Conservation (phyloP, 2,888 invertebrate species). For the Digitonthophagus gazella region DNA sequence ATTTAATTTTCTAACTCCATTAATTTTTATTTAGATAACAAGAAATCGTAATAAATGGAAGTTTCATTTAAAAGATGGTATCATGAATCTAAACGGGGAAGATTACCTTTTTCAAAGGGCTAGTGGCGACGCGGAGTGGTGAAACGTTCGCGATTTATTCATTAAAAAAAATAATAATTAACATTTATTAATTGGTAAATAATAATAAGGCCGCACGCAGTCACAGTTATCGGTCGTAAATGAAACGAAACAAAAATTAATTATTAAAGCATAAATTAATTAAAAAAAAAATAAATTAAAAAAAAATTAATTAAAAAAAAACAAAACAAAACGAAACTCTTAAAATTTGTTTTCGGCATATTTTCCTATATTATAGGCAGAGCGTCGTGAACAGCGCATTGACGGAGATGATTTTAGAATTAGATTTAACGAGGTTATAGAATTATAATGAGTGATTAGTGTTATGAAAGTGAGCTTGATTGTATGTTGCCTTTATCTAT, state of each 20-base stretch:
- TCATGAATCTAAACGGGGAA: conserved; percentile 97
- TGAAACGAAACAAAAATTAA: not conserved
- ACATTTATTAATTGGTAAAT: not conserved
- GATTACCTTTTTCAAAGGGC: conserved; percentile 99
- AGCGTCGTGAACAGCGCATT: not conserved
- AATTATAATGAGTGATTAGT: not conserved
- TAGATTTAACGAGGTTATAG: not conserved
- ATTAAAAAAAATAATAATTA: not conserved
- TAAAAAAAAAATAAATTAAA: no score
- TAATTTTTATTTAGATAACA: conserved; percentile 70
- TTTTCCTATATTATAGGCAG: not conserved
- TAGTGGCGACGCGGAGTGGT: conserved; percentile 99
- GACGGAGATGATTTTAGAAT: not conserved
- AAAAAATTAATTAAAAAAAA: not conserved
- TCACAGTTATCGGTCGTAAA: not conserved
- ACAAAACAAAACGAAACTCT: no score
- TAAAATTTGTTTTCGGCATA: not conserved
- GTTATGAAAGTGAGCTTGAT: not conserved
- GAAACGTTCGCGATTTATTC: conserved; percentile 46
- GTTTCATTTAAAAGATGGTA: conserved; percentile 98
- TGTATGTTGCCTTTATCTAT: not conserved
- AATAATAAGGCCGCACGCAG: not conserved
- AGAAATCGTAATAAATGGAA: conserved; percentile 99
- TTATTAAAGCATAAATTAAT: no score
- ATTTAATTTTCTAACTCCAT: conserved; percentile 15